Base-by-base conservation (phyloP, 1,140 invertebrate genomes). In the Ctenoplectra terminalis region DNA sequence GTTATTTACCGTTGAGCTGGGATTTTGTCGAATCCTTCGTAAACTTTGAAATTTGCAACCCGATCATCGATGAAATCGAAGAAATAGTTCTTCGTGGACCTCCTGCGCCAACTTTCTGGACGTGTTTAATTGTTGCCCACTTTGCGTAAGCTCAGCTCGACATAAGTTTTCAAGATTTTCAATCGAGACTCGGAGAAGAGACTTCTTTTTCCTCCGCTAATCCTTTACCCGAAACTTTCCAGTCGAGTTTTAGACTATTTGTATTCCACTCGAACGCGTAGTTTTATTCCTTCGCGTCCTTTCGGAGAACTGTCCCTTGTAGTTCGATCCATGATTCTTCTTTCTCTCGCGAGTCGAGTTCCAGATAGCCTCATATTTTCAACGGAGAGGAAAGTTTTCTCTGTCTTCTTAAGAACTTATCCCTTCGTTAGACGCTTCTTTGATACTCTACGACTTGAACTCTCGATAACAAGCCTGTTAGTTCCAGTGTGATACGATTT, bases 341-440 rank as follows among this genome's bases (percentile, higher is more conserved):
- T n/a, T 61, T 17, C 46, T 6, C 15, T 48, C 31, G 13, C 20
- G 29, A 46, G 29, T 15, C 61, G 23, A 67, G 20, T 40, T 66
- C 17, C 17, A 9, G 52, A 67, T 69, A 69, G 64, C 74, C 52
- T n/a, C n/a, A n/a, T 46, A 69, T 77, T 56, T 69, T 77, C 60
- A 13, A 9, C 31, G 2, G 9, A 23, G 67, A 15, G 23, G 17
- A 46, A 26, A 60, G 29, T 34, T 60, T 29, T 34, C 66, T 11
- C 13, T n/a, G 17, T n/a, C 34, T 58, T n/a, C 11, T 20, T 3
- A 13, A 9, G 23, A 70, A 58, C 34, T 26, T 69, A 48, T 23
- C 17, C 52, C 43, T n/a, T 58, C 58, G 20, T 29, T 48, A 40
- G 15, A n/a, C 34, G 34, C 29, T 81, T 66, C 74, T 58, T 60